Base-by-base conservation (phyloP, 2,888 invertebrate genomes). In the Pachycephus smyrnensis region DNA sequence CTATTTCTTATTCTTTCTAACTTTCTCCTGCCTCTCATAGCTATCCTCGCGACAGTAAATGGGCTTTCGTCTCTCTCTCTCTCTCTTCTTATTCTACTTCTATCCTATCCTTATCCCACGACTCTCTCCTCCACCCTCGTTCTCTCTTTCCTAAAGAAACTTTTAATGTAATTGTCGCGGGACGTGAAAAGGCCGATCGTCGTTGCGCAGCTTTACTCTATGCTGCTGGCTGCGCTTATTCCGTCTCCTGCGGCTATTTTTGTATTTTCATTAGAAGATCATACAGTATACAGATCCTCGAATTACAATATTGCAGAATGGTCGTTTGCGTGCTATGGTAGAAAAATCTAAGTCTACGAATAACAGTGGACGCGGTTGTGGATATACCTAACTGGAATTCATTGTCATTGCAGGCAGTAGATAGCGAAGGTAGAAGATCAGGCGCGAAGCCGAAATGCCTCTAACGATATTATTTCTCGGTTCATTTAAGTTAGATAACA, bases 401-500 rank as follows among this genome's bases (percentile, higher is more conserved):
- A 55, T 55, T 55, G 40, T 55, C 40, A 55, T 55, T 55, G 40
- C 23, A 9, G 40, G 9, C 15, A 55, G 15, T 55, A 9, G 40
- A 1, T 23, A 55, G 23, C 40, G 9, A 55, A 23, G 6, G 80
- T 79, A 81, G 79, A 79, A 79, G 76, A 75, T 55, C 40, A 76
- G 33, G 74, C 77, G 76, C 36, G 79, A 76, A 81, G 23, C 82
- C 83, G 84, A 87, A 89, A 88, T 85, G 84, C 83, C 85, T 85
- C 85, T 88, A 89, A 90, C 88, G 86, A 89, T 90, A 90, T 90
- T 89, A 89, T 89, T 89, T 88, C 88, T 87, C 87, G 90, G 87
- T 90, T 90, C 89, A 89, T 90, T 90, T 90, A 90, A 90, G 90
- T 90, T 90, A 89, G 89, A 90, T 90, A 90, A 89, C 90, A 89